A percentile compares a stretch with the other conserved stretches of the same genome.
Evolutionary conservation across 2,113 vertebrate genomes (phyloP).

Genomic region (Cercopithecus mona): DNA sequence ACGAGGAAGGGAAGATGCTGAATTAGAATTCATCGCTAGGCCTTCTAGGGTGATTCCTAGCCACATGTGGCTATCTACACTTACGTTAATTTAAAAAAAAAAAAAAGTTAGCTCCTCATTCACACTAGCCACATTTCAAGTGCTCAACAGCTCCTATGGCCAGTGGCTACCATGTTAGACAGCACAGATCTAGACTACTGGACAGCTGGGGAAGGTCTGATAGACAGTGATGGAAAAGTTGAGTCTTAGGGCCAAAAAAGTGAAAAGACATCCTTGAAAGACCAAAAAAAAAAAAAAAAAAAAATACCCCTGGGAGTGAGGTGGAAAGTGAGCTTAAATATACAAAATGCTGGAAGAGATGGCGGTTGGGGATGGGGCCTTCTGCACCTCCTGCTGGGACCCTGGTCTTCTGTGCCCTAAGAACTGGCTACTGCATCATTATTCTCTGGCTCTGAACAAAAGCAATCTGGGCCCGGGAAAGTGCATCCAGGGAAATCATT

Average conservation of each 20-base stretch:
- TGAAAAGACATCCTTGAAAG: background rate
- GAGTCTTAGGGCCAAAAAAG: background rate
- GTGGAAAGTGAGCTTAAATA: background rate
- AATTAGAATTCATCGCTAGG: background rate
- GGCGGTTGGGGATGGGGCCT: background rate
- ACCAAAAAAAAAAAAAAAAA: background rate
- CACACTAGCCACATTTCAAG: background rate
- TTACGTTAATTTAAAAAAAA: background rate
- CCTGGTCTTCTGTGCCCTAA: background rate
- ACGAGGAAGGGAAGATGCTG: background rate
- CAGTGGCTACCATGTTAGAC: background rate
- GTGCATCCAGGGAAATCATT: background rate
- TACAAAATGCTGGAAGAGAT: background rate
- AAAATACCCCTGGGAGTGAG: background rate
- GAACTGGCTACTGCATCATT: background rate
- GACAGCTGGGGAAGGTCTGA: background rate
- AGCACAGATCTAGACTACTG: rapidly evolving
- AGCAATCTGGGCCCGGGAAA: background rate
- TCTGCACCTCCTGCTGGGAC: background rate
- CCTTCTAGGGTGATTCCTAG: background rate
- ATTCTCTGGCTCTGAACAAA: conserved; percentile 43
- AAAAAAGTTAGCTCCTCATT: background rate
- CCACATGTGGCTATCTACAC: background rate
- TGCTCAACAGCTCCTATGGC: background rate
- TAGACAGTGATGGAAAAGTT: background rate